Percentiles rank a stretch among this genome's conserved stretches.
Evolutionary conservation across 2,797 vertebrate species (phyloP).

Genomic region (Erithacus rubecula): DNA sequence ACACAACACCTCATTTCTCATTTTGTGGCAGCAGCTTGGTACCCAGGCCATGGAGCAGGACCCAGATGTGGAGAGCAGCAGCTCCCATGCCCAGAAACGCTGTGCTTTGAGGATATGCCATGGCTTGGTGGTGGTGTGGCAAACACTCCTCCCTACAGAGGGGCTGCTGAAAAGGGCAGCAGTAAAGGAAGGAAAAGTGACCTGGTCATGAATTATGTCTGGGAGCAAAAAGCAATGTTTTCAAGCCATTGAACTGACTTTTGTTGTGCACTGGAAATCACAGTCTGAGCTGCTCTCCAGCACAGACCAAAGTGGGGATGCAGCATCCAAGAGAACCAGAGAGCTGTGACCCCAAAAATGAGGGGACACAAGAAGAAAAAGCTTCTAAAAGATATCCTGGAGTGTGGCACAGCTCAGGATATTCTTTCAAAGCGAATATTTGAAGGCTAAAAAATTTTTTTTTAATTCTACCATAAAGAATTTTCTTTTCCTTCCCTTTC

Average conservation of each 20-base stretch:
- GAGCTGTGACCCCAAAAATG: neutral
- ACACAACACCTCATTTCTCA: neutral
- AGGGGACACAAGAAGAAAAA: neutral
- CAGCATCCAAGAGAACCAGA: neutral
- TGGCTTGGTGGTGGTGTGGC: neutral
- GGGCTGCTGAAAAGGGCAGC: neutral
- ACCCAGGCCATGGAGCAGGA: neutral
- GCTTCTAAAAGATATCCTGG: neutral
- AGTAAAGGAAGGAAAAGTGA: neutral
- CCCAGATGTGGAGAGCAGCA: neutral
- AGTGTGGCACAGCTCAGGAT: neutral
- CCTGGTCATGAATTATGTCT: neutral
- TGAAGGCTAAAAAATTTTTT: neutral
- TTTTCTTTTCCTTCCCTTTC: neutral
- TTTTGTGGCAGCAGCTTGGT: neutral
- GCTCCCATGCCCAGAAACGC: neutral
- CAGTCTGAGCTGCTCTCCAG: neutral
- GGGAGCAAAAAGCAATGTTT: neutral
- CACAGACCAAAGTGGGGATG: neutral
- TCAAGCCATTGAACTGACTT: neutral
- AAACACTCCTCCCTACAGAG: fast-evolving
- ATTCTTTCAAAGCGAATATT: neutral
- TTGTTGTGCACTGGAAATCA: neutral
- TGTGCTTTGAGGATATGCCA: neutral
- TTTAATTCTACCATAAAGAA: neutral